These are phyloP conservation scores for Patella caerulea DNA, from an alignment of 2,888 invertebrate genomes.

Conservation along the genomic window DNA sequence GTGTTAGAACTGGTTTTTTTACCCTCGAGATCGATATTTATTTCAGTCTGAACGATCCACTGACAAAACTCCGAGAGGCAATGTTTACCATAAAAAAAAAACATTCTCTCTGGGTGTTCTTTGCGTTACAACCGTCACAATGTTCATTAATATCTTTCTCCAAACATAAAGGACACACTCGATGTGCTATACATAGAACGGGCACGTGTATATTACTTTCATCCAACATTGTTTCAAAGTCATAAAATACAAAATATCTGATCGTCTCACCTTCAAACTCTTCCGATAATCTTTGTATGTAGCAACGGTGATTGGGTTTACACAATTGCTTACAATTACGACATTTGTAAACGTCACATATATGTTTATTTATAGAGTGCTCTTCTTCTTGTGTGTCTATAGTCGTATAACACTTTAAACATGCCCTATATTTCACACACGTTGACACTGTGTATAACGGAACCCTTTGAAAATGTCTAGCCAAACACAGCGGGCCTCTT, in stretches of 20 bases:
- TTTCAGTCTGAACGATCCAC: background rate
- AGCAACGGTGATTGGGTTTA: background rate
- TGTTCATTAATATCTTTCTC: background rate
- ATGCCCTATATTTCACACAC: too few species aligned
- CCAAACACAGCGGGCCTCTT: too few species aligned
- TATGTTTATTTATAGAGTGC: background rate
- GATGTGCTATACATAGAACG: background rate
- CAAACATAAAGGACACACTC: background rate
- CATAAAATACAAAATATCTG: background rate
- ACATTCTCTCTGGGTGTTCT: background rate
- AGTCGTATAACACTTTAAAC: too few species aligned
- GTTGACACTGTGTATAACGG: too few species aligned
- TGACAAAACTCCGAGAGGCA: background rate
- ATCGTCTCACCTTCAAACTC: background rate
- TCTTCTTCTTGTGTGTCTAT: background rate
- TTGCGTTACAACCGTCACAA: background rate
- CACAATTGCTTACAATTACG: background rate
- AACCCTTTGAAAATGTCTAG: too few species aligned
- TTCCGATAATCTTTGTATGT: background rate
- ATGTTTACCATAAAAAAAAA: background rate
- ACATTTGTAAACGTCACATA: background rate
- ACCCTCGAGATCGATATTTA: background rate
- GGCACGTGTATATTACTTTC: background rate
- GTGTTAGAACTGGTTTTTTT: background rate
- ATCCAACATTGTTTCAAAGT: background rate